Conservation (phyloP, 2,113 vertebrate species). For the Uropsilus gracilis region DNA sequence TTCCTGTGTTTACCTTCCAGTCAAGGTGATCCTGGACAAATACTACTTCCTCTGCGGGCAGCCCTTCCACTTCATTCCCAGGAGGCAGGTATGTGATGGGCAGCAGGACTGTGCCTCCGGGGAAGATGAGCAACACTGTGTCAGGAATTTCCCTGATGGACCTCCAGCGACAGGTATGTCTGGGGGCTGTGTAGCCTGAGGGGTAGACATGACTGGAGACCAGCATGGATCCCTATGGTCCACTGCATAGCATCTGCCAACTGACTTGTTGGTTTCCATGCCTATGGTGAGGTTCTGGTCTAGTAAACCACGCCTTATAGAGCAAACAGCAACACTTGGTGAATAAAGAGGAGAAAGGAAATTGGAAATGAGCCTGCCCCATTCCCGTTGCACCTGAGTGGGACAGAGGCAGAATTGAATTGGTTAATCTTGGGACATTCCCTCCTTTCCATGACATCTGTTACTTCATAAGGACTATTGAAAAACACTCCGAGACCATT, state of each 20-base stretch:
- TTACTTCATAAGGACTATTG: neutral
- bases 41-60: constrained; percentile 92
- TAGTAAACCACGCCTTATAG: no score
- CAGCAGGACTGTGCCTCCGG: constrained; percentile 86
- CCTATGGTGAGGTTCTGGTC: neutral
- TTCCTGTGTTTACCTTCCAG: constrained; percentile 77
- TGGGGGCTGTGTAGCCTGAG: neutral
- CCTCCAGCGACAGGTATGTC: constrained; percentile 66
- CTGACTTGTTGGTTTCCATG: neutral
- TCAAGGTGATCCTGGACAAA: constrained; percentile 86
- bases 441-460: neutral
- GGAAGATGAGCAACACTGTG: constrained; percentile 90
- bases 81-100: constrained; percentile 87
- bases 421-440: neutral
- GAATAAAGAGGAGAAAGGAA: neutral
- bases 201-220: fast-evolving
- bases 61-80: constrained; percentile 88
- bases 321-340: neutral
- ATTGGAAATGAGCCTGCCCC: neutral
- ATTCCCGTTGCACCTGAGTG: neutral
- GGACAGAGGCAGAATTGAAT: neutral
- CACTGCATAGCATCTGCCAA: neutral
- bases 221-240: neutral
- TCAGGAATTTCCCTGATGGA: constrained; percentile 67
- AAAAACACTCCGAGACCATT: neutral